These are phyloP conservation scores for Scaptomyza cyrtandrae DNA, from an alignment of 2,888 invertebrate species.

Conservation along the genomic window DNA sequence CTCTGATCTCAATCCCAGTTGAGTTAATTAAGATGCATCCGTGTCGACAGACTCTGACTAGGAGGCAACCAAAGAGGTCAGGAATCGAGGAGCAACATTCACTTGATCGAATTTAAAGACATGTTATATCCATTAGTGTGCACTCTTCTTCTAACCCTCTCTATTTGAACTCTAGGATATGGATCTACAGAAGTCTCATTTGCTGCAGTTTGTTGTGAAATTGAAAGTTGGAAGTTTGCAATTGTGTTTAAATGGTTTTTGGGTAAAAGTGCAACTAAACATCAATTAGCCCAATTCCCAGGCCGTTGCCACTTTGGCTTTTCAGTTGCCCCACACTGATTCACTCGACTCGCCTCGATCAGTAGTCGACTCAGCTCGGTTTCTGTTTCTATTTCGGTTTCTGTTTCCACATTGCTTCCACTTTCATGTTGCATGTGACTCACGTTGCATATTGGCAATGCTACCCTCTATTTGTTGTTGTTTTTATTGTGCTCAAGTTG, in stretches of 20 bases:
- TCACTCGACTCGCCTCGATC: conserved; percentile 2
- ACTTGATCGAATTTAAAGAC: conserved; percentile 36
- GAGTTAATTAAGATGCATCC: conserved; percentile 81
- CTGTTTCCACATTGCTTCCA: conserved; percentile 64
- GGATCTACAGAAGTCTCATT: conserved; percentile 48
- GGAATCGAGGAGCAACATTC: conserved; percentile 10
- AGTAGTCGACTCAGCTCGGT: conserved; percentile 46
- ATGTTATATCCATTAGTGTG: conserved; percentile 48
- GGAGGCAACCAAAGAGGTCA: conserved; percentile 6
- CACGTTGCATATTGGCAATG: conserved; percentile 72
- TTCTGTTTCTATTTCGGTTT: conserved; percentile 32
- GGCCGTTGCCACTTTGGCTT: conserved; percentile 67
- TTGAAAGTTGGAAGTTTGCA: conserved; percentile 13
- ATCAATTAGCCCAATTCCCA: conserved; percentile 84
- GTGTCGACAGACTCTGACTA: conserved; percentile 52
- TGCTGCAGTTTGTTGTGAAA: conserved; percentile 17
- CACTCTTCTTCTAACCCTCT: not conserved
- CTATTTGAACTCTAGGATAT: conserved; percentile 33
- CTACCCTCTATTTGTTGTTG: conserved; percentile 36
- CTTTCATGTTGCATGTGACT: conserved; percentile 76
- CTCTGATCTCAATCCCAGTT: conserved; percentile 20
- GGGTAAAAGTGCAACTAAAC: conserved; percentile 84
- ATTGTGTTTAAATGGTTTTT: conserved; percentile 76
- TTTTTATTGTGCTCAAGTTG: conserved; percentile 33
- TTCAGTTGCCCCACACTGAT: conserved; percentile 31